Evolutionary conservation across 2,888 invertebrate species (phyloP).

Genomic region (Cephus spinipes): DNA sequence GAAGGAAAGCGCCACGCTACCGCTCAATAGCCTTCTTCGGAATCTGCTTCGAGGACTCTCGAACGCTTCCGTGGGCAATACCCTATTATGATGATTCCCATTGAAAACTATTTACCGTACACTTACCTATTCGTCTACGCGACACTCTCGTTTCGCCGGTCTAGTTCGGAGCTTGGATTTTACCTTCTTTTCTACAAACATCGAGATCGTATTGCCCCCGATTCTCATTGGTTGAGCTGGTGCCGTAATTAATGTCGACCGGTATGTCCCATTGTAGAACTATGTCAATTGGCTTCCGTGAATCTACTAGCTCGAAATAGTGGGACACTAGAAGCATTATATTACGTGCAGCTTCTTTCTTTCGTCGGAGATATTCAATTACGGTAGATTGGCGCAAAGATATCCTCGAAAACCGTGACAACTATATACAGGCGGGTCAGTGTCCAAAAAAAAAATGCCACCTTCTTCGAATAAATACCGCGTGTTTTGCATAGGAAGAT

Average conservation of each 20-base stretch:
- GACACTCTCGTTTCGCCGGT: background rate
- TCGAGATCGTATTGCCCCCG: no score
- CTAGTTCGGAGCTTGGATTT: no score
- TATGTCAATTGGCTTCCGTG: no score
- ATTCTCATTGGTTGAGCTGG: no score
- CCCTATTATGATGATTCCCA: constrained; percentile 13
- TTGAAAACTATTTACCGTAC: constrained; percentile 20
- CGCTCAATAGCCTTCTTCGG: constrained; percentile 39
- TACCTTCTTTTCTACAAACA: no score
- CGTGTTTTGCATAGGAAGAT: constrained; percentile 33
- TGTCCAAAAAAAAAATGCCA: constrained; percentile 45
- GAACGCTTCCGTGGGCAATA: constrained; percentile 23
- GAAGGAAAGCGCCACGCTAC: constrained; percentile 26
- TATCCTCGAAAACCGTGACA: constrained; percentile 50
- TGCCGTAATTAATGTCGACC: no score
- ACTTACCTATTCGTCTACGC: background rate
- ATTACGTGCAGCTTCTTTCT: constrained; percentile 3
- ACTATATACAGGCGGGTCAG: constrained; percentile 55
- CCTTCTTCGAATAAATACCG: constrained; percentile 52
- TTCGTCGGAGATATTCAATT: constrained; percentile 56
- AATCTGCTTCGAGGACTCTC: constrained; percentile 40
- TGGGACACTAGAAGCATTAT: background rate
- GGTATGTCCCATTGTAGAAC: no score
- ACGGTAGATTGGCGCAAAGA: constrained; percentile 57
- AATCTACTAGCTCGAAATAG: no score